Evolutionary conservation across 2,113 vertebrate species (phyloP).

Genomic region (Jacana jacana): DNA sequence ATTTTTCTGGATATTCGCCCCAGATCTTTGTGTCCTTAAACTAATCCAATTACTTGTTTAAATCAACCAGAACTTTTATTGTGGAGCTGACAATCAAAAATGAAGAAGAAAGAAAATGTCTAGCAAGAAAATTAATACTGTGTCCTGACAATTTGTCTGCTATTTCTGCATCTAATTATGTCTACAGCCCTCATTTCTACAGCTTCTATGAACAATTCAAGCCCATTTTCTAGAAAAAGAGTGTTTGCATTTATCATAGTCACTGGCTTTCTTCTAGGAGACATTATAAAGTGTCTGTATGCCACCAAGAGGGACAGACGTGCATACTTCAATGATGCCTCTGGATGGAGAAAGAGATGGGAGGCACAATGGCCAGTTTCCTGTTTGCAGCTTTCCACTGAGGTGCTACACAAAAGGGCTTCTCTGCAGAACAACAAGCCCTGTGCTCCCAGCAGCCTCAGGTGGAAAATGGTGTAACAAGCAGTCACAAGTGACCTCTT

Average conservation of each 20-base stretch:
- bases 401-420: background rate
- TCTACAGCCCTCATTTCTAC: background rate
- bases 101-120: background rate
- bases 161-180: background rate
- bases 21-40: background rate
- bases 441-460: background rate
- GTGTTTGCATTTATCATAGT: background rate
- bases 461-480: background rate
- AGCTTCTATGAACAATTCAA: background rate
- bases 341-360: background rate
- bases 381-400: background rate
- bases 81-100: background rate
- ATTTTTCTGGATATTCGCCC: background rate
- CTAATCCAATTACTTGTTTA: background rate
- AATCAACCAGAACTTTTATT: background rate
- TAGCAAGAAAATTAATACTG: background rate
- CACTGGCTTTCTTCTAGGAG: background rate
- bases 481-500: background rate
- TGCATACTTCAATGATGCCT: accelerated
- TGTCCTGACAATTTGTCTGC: accelerated
- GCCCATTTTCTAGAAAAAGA: background rate
- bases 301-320: background rate
- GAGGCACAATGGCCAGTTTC: background rate
- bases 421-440: background rate
- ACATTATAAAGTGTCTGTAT: background rate